Base-by-base conservation (phyloP, 2,888 invertebrate genomes). In the Drosophila antonietae region DNA sequence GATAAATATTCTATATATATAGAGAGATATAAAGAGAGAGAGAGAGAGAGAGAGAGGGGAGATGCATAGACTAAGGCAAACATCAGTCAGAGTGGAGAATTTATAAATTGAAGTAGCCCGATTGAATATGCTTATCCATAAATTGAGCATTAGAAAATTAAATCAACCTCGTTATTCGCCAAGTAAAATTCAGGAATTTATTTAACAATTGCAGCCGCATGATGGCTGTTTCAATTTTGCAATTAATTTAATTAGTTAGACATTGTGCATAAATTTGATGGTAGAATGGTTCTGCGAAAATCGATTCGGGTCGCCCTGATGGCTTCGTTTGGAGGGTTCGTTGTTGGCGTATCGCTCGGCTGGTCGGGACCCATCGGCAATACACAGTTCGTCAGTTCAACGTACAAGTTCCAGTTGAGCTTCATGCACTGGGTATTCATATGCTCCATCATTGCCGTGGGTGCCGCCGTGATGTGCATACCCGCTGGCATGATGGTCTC, bases 381-480 rank as follows among this genome's bases (percentile, higher is more conserved):
- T 2, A 1, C 20, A 23, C 8, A 3, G 3, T 3, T 6, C n/a
- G 1, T 47, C 9, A 1, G n/a, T n/a, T 9, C 2, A 9, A 10
- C 47, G 44, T 12, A 20, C 20, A 12, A 2, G 2, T 28, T 47
- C 28, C 9, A n/a, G 9, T 9, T 28, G n/a, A 10, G 5, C 8
- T 0, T 5, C 1, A 0, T 6, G n/a, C 5, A 49, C 9, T 49
- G 49, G 49, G 2, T 6, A n/a, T 31, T 31, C n/a, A 2, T 31
- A n/a, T 94, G 95, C 0, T 95, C 96, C 0, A 90, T 95, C 52
- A 93, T 95, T 68, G 95, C 95, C 41, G 92, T 96, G 2, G 96
- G 96, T 23, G 96, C 96, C 0, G 95, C 95, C 18, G 91, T 93
- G 0, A 93, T 95, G 37, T 96, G 96, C 87, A 93, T 96, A 69